Percentiles rank a stretch among this genome's conserved stretches.
phyloP scores from a whole-genome alignment of 2,797 vertebrate species.

The Falco naumanni region DNA sequence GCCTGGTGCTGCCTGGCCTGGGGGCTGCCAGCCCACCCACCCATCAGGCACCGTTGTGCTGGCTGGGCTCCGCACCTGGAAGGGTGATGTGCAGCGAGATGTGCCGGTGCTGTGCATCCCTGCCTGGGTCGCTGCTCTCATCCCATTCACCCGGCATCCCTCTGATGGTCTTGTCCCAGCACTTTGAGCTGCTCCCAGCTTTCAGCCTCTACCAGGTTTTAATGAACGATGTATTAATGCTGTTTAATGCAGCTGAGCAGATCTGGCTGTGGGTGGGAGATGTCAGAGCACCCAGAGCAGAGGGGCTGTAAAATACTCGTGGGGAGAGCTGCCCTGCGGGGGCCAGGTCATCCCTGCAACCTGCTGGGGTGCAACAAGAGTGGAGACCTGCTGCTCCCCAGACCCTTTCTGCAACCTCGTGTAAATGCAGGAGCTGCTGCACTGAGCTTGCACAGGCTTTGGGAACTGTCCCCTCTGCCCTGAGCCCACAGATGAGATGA shows the following conservation, averaged over 20 bases:
- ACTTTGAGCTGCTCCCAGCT: too few relatives aligned
- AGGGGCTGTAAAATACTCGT: too few relatives aligned
- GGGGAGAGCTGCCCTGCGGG: background rate
- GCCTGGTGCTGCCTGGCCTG: background rate
- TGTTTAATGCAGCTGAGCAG: too few relatives aligned
- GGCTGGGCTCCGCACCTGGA: too few relatives aligned
- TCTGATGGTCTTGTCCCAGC: background rate
- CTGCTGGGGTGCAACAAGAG: background rate
- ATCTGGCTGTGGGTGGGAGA: background rate
- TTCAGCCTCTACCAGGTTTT: too few relatives aligned
- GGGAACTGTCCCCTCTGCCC: background rate
- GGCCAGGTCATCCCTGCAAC: background rate
- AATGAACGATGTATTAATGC: too few relatives aligned
- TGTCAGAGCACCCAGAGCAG: background rate
- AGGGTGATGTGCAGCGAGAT: background rate
- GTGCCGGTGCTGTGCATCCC: background rate
- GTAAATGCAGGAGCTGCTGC: background rate
- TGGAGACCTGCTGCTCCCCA: too few relatives aligned
- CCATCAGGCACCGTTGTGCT: too few relatives aligned
- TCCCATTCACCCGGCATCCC: accelerated
- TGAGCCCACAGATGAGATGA: background rate
- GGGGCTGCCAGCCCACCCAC: background rate
- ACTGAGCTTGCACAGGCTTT: background rate
- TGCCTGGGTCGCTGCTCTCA: accelerated
- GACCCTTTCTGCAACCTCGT: accelerated